phyloP scores from a whole-genome alignment of 2,113 vertebrate genomes.

The Hippotragus niger region DNA sequence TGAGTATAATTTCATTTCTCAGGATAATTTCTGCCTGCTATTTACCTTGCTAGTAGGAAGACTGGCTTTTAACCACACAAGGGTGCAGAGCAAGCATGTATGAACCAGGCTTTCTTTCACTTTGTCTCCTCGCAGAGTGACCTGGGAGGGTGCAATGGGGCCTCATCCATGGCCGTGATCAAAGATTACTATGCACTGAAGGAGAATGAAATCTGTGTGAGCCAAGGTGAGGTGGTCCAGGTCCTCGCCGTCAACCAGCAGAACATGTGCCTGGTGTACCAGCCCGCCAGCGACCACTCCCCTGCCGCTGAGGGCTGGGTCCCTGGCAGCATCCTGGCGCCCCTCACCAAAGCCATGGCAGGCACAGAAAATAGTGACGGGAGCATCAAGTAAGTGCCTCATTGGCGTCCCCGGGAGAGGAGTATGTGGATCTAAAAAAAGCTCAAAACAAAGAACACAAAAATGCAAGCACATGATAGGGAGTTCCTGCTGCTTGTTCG shows the following conservation, averaged over 20 bases:
- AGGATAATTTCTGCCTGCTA: not conserved
- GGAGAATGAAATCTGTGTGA: constrained; percentile 97
- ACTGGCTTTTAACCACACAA: not conserved
- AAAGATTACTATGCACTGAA: constrained; percentile 98
- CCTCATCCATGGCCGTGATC: constrained; percentile 92
- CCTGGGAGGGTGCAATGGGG: constrained; percentile 90
- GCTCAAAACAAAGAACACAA: constrained; percentile 57
- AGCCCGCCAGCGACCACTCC: constrained; percentile 91
- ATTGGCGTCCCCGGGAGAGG: constrained; percentile 82
- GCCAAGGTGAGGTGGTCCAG: constrained; percentile 95
- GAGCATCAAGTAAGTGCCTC: constrained; percentile 98
- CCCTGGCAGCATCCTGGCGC: constrained; percentile 91
- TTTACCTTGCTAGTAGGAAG: not conserved
- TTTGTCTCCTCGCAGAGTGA: constrained; percentile 80
- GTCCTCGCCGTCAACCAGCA: constrained; percentile 97
- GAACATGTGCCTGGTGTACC: constrained; percentile 98
- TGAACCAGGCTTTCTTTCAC: not conserved
- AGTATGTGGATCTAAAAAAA: constrained; percentile 82
- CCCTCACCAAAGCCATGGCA: constrained; percentile 84
- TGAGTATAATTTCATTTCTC: not conserved
- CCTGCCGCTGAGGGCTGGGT: constrained; percentile 98
- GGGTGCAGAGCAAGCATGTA: not conserved
- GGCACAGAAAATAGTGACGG: constrained; percentile 91
- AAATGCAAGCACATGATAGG: constrained; percentile 70
- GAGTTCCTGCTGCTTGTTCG: constrained; percentile 75